These are phyloP conservation scores for Pachyrhynchus sulphureomaculatus DNA, from an alignment of 1,140 invertebrate genomes.

Conservation along the genomic window DNA sequence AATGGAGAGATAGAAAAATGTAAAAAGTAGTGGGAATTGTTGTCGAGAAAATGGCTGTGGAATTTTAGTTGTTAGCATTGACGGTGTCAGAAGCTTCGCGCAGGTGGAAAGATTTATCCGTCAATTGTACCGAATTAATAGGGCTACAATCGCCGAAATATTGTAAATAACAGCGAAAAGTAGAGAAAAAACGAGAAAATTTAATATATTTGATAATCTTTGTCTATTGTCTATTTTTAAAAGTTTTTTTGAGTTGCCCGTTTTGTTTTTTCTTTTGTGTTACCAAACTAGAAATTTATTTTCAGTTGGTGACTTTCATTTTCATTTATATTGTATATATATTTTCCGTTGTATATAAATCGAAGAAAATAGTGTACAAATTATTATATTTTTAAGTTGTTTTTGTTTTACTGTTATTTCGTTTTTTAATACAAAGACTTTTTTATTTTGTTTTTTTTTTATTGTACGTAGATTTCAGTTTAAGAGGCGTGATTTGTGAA, in stretches of 20 bases:
- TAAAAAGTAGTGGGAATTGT: slow-evolving; percentile 25
- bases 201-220: background rate
- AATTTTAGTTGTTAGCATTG: slow-evolving; percentile 15
- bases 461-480: slow-evolving; percentile 9
- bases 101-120: background rate
- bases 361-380: slow-evolving; percentile 39
- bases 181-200: slow-evolving; percentile 28
- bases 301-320: slow-evolving; percentile 11
- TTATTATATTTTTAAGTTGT: slow-evolving; percentile 34
- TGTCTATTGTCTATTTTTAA: slow-evolving; percentile 4
- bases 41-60: slow-evolving; percentile 37
- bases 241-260: background rate
- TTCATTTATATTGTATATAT: slow-evolving; percentile 34
- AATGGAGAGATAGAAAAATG: background rate
- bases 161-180: slow-evolving; percentile 40
- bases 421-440: background rate
- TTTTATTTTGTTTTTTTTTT: slow-evolving; percentile 15
- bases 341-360: slow-evolving; percentile 23
- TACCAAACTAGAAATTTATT: too few species aligned
- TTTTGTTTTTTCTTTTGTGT: slow-evolving; percentile 12
- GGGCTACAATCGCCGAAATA: slow-evolving; percentile 12
- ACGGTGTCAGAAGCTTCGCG: background rate
- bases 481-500: slow-evolving; percentile 9
- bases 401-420: slow-evolving; percentile 14
- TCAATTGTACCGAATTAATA: slow-evolving; percentile 9